Percentiles rank a stretch among this genome's conserved stretches.
Evolutionary conservation across 1,140 invertebrate species (phyloP).

Genomic region (Odontomachus brunneus): DNA sequence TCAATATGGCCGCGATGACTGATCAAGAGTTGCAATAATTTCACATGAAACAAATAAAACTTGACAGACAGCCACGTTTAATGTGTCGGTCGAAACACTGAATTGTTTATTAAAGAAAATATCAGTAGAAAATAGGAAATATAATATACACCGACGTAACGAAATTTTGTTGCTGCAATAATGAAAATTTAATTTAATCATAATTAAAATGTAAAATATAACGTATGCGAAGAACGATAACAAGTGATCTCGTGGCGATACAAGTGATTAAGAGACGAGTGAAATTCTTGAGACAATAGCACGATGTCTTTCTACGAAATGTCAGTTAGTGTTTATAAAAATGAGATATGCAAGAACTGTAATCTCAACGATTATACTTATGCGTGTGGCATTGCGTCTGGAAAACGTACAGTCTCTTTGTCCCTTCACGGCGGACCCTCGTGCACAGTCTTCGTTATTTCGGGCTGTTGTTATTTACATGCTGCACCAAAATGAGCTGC

Average conservation of each 20-base stretch:
- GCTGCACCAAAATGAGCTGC: conserved; percentile 79
- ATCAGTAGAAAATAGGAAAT: too few relatives aligned
- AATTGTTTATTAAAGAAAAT: too few relatives aligned
- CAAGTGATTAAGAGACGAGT: not conserved
- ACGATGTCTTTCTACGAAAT: too few relatives aligned
- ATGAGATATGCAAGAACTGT: not conserved
- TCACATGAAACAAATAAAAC: too few relatives aligned
- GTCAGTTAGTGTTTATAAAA: not conserved
- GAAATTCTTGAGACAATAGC: not conserved
- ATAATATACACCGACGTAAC: too few relatives aligned
- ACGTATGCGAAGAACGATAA: not conserved
- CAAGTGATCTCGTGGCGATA: too few relatives aligned
- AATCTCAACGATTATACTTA: conserved; percentile 2
- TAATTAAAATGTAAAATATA: not conserved
- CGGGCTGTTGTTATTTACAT: conserved; percentile 84
- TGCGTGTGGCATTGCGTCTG: not conserved
- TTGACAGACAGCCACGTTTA: too few relatives aligned
- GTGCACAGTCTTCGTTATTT: conserved; percentile 75
- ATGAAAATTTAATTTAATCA: too few relatives aligned
- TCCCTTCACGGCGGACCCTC: conserved; percentile 11
- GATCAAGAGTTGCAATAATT: too few relatives aligned
- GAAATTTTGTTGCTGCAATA: too few relatives aligned
- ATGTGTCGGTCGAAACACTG: too few relatives aligned
- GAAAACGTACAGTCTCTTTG: not conserved
- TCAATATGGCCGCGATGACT: too few relatives aligned